Evolutionary conservation across 2,888 invertebrate genomes (phyloP).

Genomic region (Plemyria rubiginata): DNA sequence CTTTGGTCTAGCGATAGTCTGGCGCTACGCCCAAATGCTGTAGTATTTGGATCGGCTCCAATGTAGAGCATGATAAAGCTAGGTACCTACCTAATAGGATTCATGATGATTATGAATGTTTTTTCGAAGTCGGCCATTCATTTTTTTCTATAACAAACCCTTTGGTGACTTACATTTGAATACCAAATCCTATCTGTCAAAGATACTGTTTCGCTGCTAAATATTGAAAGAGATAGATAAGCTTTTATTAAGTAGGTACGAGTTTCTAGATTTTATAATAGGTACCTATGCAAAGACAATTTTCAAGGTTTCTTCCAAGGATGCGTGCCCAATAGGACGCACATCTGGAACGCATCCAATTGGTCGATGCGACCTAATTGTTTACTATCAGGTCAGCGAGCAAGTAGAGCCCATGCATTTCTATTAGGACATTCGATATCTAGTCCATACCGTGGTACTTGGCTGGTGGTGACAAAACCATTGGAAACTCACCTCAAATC

Average conservation of each 20-base stretch:
- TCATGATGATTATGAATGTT: slow-evolving; percentile 14
- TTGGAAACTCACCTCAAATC: no score
- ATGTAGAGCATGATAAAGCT: slow-evolving; percentile 13
- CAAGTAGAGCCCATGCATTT: slow-evolving; percentile 23
- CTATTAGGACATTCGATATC: slow-evolving; percentile 9
- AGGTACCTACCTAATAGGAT: not conserved
- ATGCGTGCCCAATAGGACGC: slow-evolving; percentile 30
- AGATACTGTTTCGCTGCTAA: no score
- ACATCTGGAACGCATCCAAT: slow-evolving; percentile 50
- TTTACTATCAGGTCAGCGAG: slow-evolving; percentile 30
- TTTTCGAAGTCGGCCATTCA: no score
- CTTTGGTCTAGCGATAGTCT: slow-evolving; percentile 28
- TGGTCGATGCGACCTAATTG: slow-evolving; percentile 35
- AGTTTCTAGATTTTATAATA: not conserved
- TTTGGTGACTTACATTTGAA: no score
- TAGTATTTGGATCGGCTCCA: slow-evolving; percentile 28
- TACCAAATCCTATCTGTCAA: no score
- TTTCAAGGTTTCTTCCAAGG: slow-evolving; percentile 26
- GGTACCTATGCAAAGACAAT: slow-evolving; percentile 3
- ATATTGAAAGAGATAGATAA: no score
- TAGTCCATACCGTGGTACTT: not conserved
- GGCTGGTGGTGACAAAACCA: no score
- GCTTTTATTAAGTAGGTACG: no score
- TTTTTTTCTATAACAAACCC: no score
- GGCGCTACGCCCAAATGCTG: slow-evolving; percentile 26